These are phyloP conservation scores for Ischnus inquisitorius DNA, from an alignment of 2,888 invertebrate genomes.

Conservation along the genomic window DNA sequence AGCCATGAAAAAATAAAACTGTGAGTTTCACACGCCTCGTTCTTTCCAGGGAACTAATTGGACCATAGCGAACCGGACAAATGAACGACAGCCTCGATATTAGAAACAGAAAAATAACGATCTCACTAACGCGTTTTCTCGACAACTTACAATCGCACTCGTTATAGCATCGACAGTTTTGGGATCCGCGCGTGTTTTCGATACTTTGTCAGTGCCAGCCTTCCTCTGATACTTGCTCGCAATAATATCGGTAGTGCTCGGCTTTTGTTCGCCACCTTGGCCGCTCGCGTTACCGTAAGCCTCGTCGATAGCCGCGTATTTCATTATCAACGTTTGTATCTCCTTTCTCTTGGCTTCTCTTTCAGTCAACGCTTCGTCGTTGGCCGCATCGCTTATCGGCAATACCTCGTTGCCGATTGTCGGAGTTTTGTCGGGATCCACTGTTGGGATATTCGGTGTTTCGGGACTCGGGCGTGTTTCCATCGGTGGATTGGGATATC, in stretches of 20 bases:
- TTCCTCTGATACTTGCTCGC: conserved; percentile 83
- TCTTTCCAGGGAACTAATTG: conserved; percentile 4
- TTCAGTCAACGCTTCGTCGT: conserved; percentile 87
- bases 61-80: neutral
- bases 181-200: conserved; percentile 62
- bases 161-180: conserved; percentile 58
- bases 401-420: conserved; percentile 87
- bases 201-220: conserved; percentile 62
- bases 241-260: conserved; percentile 80
- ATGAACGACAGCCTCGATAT: neutral
- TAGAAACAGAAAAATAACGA: conserved; percentile 8
- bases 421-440: conserved; percentile 36
- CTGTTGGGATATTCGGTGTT: neutral
- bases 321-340: conserved; percentile 93
- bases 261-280: conserved; percentile 82
- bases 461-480: conserved; percentile 7
- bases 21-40: conserved; percentile 33
- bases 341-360: conserved; percentile 94
- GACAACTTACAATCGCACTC: conserved; percentile 77
- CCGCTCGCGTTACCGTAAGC: conserved; percentile 87
- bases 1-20: conserved; percentile 7
- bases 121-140: conserved; percentile 56
- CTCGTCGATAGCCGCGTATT: conserved; percentile 93
- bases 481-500: conserved; percentile 48
- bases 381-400: conserved; percentile 80